Evolutionary conservation across 2,797 vertebrate species (phyloP), one percentile per base, ranked within the genome.

Genomic region (Rhynchonycteris naso): DNA sequence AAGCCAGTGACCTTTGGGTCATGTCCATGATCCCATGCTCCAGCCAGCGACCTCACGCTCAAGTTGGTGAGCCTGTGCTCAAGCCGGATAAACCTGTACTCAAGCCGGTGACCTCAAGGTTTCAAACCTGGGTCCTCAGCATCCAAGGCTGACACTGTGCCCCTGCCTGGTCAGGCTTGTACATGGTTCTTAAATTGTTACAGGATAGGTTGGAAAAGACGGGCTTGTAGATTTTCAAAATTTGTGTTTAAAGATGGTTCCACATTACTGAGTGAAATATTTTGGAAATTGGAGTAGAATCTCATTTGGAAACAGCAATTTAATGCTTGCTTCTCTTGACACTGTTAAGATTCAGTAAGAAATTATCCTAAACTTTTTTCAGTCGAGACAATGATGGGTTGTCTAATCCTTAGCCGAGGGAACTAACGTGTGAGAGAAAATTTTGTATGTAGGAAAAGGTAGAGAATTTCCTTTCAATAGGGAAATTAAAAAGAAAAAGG

Each of bases 131-230:
- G 8, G 43, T 43, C 43, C 43, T 43, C 43, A 43, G 43, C 43
- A 43, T 43, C 43, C 43, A 5, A 43, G 43, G 43, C 43, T 7
- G 8, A 43, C 5, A 43, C 43, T 43, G 43, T 43, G 43, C 43
- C 43, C 43, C 43, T 43, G 43, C 43, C 43, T 43, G 43, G 43
- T 43, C 43, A 43, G 43, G 43, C 43, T 43, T 43, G 4, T 33
- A 10, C 12, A 0, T 0, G 19, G 12, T 52, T n/a, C 38, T 43
- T 7, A 63, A 8, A 38, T 50, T 16, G 12, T 61, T 22, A 65
- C 63, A 2, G 9, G 33, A 30, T 6, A 22, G 47, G 4, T 19
- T 35, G 33, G 35, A 28, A 28, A 93, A 52, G 52, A 52, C 19
- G 7, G 52, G 3, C 12, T n/a, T 59, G 43, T 8, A n/a, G 28